These are phyloP conservation scores for Cossypha caffra DNA, from an alignment of 2,797 vertebrate species.

Conservation along the genomic window DNA sequence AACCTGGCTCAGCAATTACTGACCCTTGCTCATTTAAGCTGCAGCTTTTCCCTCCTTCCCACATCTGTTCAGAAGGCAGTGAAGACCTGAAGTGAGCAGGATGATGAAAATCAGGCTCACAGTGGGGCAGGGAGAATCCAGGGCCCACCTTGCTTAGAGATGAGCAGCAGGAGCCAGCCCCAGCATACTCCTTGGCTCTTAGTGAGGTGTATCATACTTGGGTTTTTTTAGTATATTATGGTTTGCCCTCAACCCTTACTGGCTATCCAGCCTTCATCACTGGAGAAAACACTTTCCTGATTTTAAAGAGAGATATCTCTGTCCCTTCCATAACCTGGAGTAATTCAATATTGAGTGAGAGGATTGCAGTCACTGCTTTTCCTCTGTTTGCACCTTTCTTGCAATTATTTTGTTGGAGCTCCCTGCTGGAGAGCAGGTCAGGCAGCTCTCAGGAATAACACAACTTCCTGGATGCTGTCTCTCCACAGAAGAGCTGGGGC, in stretches of 20 bases:
- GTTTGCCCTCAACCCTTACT: not conserved
- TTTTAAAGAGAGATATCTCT: not conserved
- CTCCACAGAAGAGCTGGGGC: fast-evolving
- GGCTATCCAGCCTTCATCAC: not conserved
- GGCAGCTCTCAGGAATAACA: not conserved
- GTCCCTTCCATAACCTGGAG: not conserved
- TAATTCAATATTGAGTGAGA: not conserved
- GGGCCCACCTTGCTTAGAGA: not conserved
- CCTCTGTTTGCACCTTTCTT: not conserved
- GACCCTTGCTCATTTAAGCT: not conserved
- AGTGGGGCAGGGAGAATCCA: not conserved
- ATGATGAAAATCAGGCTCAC: not conserved
- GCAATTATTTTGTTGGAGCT: not conserved
- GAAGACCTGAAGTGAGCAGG: not conserved
- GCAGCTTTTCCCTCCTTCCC: not conserved
- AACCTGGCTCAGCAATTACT: not conserved
- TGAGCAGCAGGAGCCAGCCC: not conserved
- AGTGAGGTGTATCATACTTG: not conserved
- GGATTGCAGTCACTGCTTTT: not conserved
- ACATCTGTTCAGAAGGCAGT: not conserved
- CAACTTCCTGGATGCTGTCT: not conserved
- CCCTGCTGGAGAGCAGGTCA: not conserved
- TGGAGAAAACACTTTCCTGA: not conserved
- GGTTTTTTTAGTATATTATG: fast-evolving
- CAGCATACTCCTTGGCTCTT: not conserved